Evolutionary conservation across 2,888 invertebrate genomes (phyloP).

Genomic region (Ischnus inquisitorius): DNA sequence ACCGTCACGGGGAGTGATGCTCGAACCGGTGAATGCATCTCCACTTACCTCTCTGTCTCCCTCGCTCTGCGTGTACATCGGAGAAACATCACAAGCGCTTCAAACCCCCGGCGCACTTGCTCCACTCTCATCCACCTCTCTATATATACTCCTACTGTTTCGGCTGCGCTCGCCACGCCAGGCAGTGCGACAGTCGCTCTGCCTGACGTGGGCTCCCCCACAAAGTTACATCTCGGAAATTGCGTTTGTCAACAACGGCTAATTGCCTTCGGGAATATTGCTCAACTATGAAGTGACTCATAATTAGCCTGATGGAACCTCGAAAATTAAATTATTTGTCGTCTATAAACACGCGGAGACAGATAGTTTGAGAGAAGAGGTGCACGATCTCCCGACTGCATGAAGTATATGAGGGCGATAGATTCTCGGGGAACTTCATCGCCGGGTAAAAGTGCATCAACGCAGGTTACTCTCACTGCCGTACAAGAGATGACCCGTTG

Average conservation of each 20-base stretch:
- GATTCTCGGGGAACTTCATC: constrained; percentile 20
- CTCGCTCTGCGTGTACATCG: constrained; percentile 14
- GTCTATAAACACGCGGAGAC: constrained; percentile 63
- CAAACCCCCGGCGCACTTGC: constrained; percentile 45
- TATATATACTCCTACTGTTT: constrained; percentile 1
- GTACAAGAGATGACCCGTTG: no score
- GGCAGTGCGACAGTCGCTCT: constrained; percentile 12
- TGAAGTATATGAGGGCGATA: constrained; percentile 1
- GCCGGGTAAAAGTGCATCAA: background rate
- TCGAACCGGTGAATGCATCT: background rate
- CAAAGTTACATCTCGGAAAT: constrained; percentile 83
- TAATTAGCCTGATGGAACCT: constrained; percentile 81
- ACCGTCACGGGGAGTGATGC: background rate
- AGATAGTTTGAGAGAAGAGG: constrained; percentile 33
- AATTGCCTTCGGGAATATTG: constrained; percentile 84
- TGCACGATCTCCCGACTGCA: constrained; percentile 7
- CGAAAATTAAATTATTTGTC: constrained; percentile 79
- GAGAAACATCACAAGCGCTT: constrained; percentile 65
- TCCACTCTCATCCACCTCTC: constrained; percentile 49
- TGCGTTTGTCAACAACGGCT: constrained; percentile 84
- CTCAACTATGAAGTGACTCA: constrained; percentile 81
- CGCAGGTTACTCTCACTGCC: no score
- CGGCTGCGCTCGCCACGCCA: constrained; percentile 14
- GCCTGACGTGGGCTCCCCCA: constrained; percentile 44
- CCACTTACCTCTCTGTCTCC: background rate